Base-by-base conservation (phyloP, 53 echinoderm and acorn worm species). In the Holothuria scabra region DNA sequence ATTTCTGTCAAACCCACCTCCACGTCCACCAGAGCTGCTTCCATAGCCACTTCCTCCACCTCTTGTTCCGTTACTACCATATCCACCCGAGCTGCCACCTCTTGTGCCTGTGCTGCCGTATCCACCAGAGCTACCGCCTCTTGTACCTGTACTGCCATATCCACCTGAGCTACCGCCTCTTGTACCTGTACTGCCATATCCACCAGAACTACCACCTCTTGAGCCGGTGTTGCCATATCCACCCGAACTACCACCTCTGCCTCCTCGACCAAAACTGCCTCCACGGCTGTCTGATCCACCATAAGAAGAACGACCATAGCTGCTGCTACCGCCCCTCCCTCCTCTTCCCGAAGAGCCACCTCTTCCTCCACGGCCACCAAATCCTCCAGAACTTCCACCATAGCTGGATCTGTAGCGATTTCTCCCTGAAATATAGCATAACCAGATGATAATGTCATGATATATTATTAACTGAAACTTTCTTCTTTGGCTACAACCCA, bases 1-100 rank as follows among this genome's bases (percentile, higher is more conserved):
- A 79, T 58, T 79, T 21, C 59, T 79, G 56, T 79, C 79, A 79
- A 79, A 79, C 79, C 79, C 79, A 79, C 88, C 88, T 88, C 88
- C 88, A 5, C 56, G 29, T 83, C 83, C 83, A 29, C 84, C 48
- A 35, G 72, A 44, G 72, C 46, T 37, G 44, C 56, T 63, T 63
- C 56, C 60, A 28, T 67, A 67, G 26, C 49, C 22, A n/a, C 56
- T 52, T 84, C 71, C 58, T 11, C 60, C 18, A 26, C 28, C 22
- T 25, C 64, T 31, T 33, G 41, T 41, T 8, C 75, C 69, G 30
- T 32, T 37, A 38, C 60, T 37, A 30, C 67, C 67, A 9, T 76
- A 76, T 57, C 57, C 59, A 32, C 34, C 14, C 2, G 57, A 57
- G 49, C 58, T 79, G 4, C 79, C 58, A 4, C 58, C 58, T 46